A percentile compares a stretch with the other conserved stretches of the same genome.
Conservation (phyloP, 2,888 invertebrate species). For the Hemaris fuciformis region DNA sequence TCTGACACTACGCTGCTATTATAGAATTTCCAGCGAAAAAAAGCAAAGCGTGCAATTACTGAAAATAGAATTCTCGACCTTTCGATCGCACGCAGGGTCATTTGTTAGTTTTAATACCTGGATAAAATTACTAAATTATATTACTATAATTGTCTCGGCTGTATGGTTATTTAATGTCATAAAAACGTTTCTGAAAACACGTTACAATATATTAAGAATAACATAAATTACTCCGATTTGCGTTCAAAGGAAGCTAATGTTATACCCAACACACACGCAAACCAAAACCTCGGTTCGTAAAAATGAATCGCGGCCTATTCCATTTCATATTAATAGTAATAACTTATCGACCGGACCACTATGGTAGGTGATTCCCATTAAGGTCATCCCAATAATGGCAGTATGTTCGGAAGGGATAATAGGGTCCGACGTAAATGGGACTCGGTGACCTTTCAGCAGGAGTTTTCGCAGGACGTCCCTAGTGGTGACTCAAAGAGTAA, state of each 20-base stretch:
- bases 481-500: constrained; percentile 7
- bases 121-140: no score
- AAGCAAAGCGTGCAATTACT: background rate
- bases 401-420: constrained; percentile 71
- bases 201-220: background rate
- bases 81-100: no score
- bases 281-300: constrained; percentile 22
- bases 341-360: constrained; percentile 57
- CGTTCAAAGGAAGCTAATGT: constrained; percentile 8
- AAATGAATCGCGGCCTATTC: constrained; percentile 30
- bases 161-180: background rate
- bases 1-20: no score
- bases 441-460: constrained; percentile 54
- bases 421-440: constrained; percentile 65
- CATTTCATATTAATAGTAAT: constrained; percentile 61
- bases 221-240: background rate
- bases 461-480: constrained; percentile 20
- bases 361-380: constrained; percentile 44
- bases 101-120: no score
- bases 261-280: constrained; percentile 14
- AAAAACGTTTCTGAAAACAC: background rate
- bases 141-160: background rate
- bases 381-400: constrained; percentile 65
- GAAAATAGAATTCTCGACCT: no score
- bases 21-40: background rate